Percentiles rank a stretch among this genome's conserved stretches.
These are phyloP conservation scores for Pipra filicauda DNA, from an alignment of 2,113 vertebrate species.

Conservation along the genomic window DNA sequence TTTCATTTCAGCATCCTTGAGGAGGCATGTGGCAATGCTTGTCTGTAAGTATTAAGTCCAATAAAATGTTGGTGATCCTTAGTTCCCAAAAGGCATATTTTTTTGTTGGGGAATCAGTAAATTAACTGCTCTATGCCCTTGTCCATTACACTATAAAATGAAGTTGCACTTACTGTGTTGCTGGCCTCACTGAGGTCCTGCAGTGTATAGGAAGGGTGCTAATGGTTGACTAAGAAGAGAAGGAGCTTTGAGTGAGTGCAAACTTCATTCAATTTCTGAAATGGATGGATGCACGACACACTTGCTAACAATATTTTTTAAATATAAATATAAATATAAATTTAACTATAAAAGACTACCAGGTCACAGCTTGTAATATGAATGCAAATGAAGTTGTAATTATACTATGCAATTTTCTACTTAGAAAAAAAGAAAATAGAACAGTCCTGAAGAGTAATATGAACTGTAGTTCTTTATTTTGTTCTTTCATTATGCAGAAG, in stretches of 20 bases:
- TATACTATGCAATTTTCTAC: constrained; percentile 80
- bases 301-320: constrained; percentile 70
- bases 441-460: constrained; percentile 75
- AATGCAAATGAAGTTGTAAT: constrained; percentile 84
- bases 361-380: constrained; percentile 78
- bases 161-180: not conserved
- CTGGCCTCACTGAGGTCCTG: not conserved
- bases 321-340: constrained; percentile 54
- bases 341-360: constrained; percentile 72
- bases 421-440: constrained; percentile 74
- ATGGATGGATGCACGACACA: constrained; percentile 72
- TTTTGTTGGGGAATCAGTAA: not conserved
- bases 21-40: not conserved
- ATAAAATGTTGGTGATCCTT: not conserved
- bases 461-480: constrained; percentile 76
- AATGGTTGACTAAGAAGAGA: not conserved
- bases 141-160: not conserved
- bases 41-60: not conserved
- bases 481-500: constrained; percentile 75
- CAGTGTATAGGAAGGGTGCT: not conserved
- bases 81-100: not conserved
- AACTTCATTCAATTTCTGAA: constrained; percentile 37
- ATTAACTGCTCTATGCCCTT: not conserved
- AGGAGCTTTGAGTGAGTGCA: not conserved
- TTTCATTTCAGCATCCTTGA: not conserved